phyloP scores from a whole-genome alignment of 2,888 invertebrate species.

The Ophonus ardosiacus region DNA sequence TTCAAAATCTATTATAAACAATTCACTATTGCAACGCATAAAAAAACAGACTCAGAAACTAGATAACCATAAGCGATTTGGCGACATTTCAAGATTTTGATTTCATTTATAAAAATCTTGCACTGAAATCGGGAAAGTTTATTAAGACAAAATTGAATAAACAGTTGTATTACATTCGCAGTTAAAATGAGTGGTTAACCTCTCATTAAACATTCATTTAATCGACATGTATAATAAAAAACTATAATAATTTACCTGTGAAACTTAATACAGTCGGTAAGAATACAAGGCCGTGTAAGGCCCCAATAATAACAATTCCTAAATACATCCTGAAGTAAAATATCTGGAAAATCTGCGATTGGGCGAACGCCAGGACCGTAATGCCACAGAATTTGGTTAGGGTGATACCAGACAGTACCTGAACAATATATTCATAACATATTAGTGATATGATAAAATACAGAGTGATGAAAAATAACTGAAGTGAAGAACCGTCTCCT shows the following conservation, averaged over 20 bases:
- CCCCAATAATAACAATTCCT: conserved; percentile 94
- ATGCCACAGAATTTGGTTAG: conserved; percentile 96
- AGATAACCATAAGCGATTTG: too few species aligned
- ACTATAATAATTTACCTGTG: conserved; percentile 76
- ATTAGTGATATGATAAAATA: background rate
- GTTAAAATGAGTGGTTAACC: too few species aligned
- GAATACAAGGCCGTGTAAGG: conserved; percentile 93
- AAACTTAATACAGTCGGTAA: conserved; percentile 93
- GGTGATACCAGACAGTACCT: conserved; percentile 94
- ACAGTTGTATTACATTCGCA: too few species aligned
- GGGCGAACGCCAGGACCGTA: conserved; percentile 92
- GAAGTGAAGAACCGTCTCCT: too few species aligned
- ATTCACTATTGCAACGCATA: too few species aligned
- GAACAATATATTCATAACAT: background rate
- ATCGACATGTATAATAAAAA: background rate
- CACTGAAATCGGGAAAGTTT: too few species aligned
- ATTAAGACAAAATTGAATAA: too few species aligned
- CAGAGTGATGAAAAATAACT: too few species aligned
- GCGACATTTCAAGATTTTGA: too few species aligned
- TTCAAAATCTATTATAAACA: too few species aligned
- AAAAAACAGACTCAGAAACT: too few species aligned
- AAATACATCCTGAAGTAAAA: conserved; percentile 98
- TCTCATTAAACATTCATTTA: background rate
- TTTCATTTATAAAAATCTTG: too few species aligned
- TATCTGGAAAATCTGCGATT: conserved; percentile 93